phyloP scores from a whole-genome alignment of 1,140 invertebrate genomes.

The Papilio machaon region DNA sequence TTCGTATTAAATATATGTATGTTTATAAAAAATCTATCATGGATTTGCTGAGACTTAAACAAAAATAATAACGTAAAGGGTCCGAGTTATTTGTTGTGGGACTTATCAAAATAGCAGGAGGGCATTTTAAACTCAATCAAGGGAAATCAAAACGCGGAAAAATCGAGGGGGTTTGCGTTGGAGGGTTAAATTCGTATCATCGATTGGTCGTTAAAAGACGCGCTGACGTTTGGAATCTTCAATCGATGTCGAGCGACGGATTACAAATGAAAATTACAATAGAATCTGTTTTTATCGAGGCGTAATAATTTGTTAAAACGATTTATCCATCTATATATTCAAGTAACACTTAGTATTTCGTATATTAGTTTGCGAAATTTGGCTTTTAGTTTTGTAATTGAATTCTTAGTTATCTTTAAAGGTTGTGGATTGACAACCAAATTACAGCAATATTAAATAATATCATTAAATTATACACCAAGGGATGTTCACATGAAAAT shows the following conservation, averaged over 20 bases:
- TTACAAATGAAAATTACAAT: slow-evolving; percentile 21
- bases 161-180: slow-evolving; percentile 56
- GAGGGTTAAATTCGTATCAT: slow-evolving; percentile 68
- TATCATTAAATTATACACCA: neutral
- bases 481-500: slow-evolving; percentile 47
- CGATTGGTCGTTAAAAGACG: slow-evolving; percentile 62
- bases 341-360: neutral
- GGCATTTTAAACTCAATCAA: slow-evolving; percentile 69
- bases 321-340: neutral
- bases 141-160: slow-evolving; percentile 70
- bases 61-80: neutral
- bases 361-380: neutral
- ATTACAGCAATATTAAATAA: neutral
- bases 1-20: slow-evolving; percentile 35
- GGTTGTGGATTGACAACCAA: neutral
- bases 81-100: slow-evolving; percentile 42
- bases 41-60: neutral
- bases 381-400: too few species aligned
- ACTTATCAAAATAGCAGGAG: slow-evolving; percentile 69
- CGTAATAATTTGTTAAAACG: neutral
- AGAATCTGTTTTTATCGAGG: neutral
- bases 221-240: slow-evolving; percentile 59
- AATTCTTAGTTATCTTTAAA: neutral
- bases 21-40: slow-evolving; percentile 29
- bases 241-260: slow-evolving; percentile 38